These are phyloP conservation scores for Peromyscus melanophrys DNA, from an alignment of 2,797 vertebrate species.

Conservation along the genomic window DNA sequence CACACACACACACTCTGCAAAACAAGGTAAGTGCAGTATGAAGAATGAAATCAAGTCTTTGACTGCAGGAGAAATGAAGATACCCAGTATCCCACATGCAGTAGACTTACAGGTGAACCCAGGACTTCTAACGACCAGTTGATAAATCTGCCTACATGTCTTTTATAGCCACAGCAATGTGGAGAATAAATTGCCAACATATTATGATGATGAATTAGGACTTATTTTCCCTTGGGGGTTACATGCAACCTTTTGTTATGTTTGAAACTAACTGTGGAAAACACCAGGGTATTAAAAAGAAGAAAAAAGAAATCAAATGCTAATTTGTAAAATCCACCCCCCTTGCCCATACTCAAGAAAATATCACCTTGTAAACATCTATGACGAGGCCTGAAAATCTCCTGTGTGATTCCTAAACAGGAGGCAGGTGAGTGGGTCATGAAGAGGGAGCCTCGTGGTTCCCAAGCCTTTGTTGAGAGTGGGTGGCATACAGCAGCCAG, in stretches of 20 bases:
- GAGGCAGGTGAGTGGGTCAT: background rate
- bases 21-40: background rate
- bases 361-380: background rate
- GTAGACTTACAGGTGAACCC: background rate
- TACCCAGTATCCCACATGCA: fast-evolving
- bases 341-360: background rate
- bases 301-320: conserved; percentile 21
- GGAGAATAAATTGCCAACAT: background rate
- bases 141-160: background rate
- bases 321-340: background rate
- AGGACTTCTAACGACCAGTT: background rate
- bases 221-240: conserved; percentile 1
- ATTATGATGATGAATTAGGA: background rate
- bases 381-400: background rate
- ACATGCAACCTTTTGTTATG: background rate
- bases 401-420: background rate
- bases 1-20: background rate
- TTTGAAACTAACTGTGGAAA: background rate
- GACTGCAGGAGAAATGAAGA: background rate
- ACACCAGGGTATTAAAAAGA: background rate
- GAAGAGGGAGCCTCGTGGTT: background rate
- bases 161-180: background rate
- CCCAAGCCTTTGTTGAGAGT: background rate
- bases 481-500: background rate
- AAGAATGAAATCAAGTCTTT: background rate